Evolutionary conservation across 1,140 invertebrate genomes (phyloP).

Genomic region (Popillia japonica): DNA sequence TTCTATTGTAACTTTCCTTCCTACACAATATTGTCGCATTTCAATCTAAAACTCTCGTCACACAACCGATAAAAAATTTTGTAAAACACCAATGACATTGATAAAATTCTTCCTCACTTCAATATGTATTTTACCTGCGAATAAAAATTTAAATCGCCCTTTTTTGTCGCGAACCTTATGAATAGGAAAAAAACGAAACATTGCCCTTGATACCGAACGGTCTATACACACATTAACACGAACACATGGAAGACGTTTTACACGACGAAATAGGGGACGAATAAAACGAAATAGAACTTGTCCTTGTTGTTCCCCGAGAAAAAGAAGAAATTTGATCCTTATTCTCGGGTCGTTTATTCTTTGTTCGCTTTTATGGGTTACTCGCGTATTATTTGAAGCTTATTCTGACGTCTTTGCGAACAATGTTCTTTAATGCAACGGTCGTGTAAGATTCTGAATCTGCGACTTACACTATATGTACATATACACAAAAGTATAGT

Average conservation of each 20-base stretch:
- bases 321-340: conserved; percentile 25
- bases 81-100: no score
- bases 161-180: no score
- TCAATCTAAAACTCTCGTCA: no score
- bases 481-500: no score
- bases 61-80: no score
- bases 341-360: conserved; percentile 13
- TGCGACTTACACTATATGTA: neutral
- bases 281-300: conserved; percentile 15
- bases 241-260: neutral
- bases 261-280: neutral
- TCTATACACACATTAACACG: neutral
- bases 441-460: neutral
- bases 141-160: no score
- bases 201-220: neutral
- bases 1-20: no score
- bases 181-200: neutral
- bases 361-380: conserved; percentile 32
- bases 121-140: no score
- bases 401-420: conserved; percentile 17
- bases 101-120: no score
- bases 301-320: conserved; percentile 15
- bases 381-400: conserved; percentile 26
- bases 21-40: no score
- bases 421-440: conserved; percentile 2